Conservation (phyloP, 2,888 invertebrate species). For the Melanophora roralis region DNA sequence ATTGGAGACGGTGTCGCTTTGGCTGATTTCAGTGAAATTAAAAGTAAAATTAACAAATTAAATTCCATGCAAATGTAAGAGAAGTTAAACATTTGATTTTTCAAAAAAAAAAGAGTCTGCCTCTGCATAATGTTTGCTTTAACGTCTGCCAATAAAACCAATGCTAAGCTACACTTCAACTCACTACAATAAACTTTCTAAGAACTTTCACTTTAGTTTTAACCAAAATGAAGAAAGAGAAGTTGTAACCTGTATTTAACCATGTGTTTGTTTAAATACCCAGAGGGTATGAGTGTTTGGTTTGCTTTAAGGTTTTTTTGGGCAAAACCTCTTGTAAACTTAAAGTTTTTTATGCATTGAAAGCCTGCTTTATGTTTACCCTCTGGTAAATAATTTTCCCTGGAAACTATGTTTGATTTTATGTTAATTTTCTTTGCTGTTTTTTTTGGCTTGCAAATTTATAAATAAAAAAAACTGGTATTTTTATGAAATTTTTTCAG, state of each 20-base stretch:
- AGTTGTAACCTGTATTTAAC: constrained; percentile 16
- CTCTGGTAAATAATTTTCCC: constrained; percentile 25
- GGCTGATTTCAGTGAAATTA: neutral
- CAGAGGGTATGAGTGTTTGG: neutral
- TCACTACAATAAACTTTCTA: constrained; percentile 47
- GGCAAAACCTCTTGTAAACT: neutral
- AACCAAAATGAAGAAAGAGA: neutral
- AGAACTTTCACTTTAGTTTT: constrained; percentile 60
- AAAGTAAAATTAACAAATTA: neutral
- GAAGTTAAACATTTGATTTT: neutral
- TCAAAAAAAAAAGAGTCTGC: neutral
- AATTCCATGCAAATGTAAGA: constrained; percentile 5
- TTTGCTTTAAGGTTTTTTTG: constrained; percentile 30
- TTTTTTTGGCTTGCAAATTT: neutral
- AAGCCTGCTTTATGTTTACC: constrained; percentile 25
- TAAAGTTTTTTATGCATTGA: constrained; percentile 41
- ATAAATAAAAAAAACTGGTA: constrained; percentile 9
- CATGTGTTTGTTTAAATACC: neutral
- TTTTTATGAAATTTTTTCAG: constrained; percentile 20
- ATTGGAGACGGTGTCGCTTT: neutral
- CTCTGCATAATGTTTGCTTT: constrained; percentile 24
- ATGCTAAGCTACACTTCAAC: too few species aligned
- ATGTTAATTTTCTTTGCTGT: neutral
- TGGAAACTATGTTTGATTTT: neutral
- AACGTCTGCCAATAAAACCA: constrained; percentile 55